Percentiles rank a stretch among this genome's conserved stretches.
Conservation (phyloP, 2,113 vertebrate genomes). For the Thamnaconus septentrionalis region DNA sequence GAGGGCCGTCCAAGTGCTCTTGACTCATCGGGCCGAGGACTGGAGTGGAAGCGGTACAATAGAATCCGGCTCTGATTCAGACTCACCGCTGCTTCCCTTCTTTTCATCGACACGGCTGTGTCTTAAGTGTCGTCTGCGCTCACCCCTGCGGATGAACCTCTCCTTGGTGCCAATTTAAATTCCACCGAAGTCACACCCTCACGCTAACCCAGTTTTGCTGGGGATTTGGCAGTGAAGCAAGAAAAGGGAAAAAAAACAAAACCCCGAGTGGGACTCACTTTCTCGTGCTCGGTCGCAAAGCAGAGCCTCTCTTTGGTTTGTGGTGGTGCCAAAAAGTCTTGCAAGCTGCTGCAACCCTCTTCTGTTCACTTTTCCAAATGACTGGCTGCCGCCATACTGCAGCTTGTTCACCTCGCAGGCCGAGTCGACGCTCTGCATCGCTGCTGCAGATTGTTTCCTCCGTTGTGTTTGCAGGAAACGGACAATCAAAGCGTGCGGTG, state of each 20-base stretch:
- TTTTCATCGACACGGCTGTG: too few species aligned
- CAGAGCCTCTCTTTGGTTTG: constrained; percentile 20
- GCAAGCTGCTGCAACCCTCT: constrained; percentile 21
- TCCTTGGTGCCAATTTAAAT: not conserved
- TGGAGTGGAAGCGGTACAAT: constrained; percentile 2
- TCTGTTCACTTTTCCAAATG: constrained; percentile 27
- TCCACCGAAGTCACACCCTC: too few species aligned
- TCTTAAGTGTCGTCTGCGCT: too few species aligned
- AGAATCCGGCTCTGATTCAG: too few species aligned
- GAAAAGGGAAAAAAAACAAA: constrained; percentile 10
- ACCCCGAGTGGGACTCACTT: not conserved
- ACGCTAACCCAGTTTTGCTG: not conserved
- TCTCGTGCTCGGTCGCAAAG: constrained; percentile 11
- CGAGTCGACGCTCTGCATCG: constrained; percentile 47
- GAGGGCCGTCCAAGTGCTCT: constrained; percentile 15
- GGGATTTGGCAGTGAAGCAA: not conserved
- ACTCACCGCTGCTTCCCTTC: too few species aligned
- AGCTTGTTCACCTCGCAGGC: constrained; percentile 28
- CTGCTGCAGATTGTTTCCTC: constrained; percentile 43
- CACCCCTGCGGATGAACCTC: too few species aligned
- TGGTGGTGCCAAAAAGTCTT: constrained; percentile 26
- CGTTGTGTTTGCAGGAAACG: constrained; percentile 59
- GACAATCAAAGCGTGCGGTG: constrained; percentile 56
- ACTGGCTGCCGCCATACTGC: constrained; percentile 29
- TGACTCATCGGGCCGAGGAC: constrained; percentile 16